Evolutionary conservation across 2,888 invertebrate genomes (phyloP).

Genomic region (Melolontha melolontha): DNA sequence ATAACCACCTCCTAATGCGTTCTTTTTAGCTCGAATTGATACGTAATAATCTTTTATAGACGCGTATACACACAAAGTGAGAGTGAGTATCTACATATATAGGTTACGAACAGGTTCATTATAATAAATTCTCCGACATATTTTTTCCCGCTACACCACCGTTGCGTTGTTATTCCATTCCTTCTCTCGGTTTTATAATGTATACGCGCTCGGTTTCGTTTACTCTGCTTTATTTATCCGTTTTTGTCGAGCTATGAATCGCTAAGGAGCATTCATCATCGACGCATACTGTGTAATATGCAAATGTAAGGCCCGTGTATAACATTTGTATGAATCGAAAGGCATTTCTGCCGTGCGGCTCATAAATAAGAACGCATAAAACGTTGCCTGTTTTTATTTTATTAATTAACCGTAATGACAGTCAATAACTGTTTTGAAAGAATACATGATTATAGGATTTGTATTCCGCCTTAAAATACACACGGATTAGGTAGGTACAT

Average conservation of each 20-base stretch:
- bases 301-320: conserved; percentile 45
- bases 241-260: conserved; percentile 37
- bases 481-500: neutral
- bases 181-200: too few relatives aligned
- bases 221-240: conserved; percentile 11
- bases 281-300: conserved; percentile 44
- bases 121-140: conserved; percentile 47
- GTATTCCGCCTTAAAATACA: conserved; percentile 2
- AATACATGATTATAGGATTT: conserved; percentile 22
- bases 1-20: conserved; percentile 6
- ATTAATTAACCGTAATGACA: conserved; percentile 35
- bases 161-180: too few relatives aligned
- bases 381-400: conserved; percentile 28
- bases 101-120: conserved; percentile 46
- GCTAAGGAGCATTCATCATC: conserved; percentile 46
- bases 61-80: conserved; percentile 35
- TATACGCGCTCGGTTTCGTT: conserved; percentile 7
- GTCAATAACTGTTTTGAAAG: conserved; percentile 19
- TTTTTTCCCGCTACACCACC: conserved; percentile 32
- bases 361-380: conserved; percentile 24
- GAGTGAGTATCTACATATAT: conserved; percentile 31
- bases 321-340: conserved; percentile 43
- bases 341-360: conserved; percentile 21
- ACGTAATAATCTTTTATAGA: conserved; percentile 33
- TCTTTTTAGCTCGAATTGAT: conserved; percentile 20